Percentiles rank a stretch among this genome's conserved stretches.
Evolutionary conservation across 2,888 invertebrate species (phyloP).

Genomic region (Acanthosepion lycidas): DNA sequence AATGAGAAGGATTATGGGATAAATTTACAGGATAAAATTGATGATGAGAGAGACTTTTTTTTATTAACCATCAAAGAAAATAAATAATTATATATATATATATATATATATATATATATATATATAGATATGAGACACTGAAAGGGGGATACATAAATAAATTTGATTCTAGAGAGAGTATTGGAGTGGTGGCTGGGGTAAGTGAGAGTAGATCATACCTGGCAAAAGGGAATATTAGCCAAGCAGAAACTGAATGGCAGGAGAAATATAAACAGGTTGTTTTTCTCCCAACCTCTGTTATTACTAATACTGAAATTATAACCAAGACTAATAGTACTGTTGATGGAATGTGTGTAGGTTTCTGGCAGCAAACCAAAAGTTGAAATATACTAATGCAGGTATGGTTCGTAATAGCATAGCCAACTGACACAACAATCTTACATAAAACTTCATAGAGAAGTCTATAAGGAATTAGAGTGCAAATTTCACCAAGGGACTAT

Average conservation of each 20-base stretch:
- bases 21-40: too few species aligned
- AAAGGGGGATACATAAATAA: background rate
- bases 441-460: too few species aligned
- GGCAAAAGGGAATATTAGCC: background rate
- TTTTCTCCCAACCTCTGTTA: background rate
- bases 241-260: background rate
- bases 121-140: background rate
- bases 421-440: background rate
- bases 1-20: too few species aligned
- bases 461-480: too few species aligned
- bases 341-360: background rate
- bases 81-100: background rate
- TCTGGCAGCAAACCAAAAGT: background rate
- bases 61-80: too few species aligned
- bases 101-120: too few species aligned
- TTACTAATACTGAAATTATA: background rate
- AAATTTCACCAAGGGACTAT: too few species aligned
- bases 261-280: background rate
- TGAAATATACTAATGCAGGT: background rate
- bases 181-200: too few species aligned
- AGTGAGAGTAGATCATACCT: background rate
- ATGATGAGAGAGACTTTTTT: too few species aligned
- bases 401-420: background rate
- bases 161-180: too few species aligned
- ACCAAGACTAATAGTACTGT: background rate